phyloP scores from a whole-genome alignment of 2,888 invertebrate species.

The Shargacucullia verbasci region DNA sequence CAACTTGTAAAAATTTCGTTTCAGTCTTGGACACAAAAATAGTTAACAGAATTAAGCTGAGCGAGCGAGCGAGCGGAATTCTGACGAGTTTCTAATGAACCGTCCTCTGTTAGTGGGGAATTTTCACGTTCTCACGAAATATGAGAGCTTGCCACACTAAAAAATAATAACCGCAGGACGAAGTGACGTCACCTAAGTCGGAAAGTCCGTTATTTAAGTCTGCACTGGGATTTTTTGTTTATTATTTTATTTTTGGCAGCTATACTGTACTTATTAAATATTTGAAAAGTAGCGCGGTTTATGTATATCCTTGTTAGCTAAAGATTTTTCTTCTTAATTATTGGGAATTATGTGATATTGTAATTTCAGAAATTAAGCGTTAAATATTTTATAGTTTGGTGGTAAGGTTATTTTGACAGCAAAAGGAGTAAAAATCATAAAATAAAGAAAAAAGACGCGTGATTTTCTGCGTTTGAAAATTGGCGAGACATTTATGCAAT shows the following conservation, averaged over 20 bases:
- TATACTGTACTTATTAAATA: too few species aligned
- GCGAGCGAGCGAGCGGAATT: constrained; percentile 71
- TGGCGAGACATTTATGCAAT: too few species aligned
- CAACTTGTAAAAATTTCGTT: constrained; percentile 59
- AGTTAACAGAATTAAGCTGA: constrained; percentile 81
- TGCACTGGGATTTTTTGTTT: constrained; percentile 1
- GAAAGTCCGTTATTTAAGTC: constrained; percentile 33
- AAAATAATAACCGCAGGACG: constrained; percentile 57
- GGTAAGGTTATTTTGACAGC: too few species aligned
- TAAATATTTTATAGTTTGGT: too few species aligned
- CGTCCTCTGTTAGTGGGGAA: constrained; percentile 58
- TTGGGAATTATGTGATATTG: too few species aligned
- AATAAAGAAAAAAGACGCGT: too few species aligned
- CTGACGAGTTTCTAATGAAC: constrained; percentile 75
- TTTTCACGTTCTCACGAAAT: constrained; percentile 57
- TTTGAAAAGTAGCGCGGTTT: too few species aligned
- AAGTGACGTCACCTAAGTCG: constrained; percentile 49
- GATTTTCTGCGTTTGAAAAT: too few species aligned
- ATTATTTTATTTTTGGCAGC: constrained; percentile 22
- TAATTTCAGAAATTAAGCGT: too few species aligned
- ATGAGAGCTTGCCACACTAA: constrained; percentile 60
- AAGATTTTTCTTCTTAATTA: too few species aligned
- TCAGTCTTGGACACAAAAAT: constrained; percentile 77
- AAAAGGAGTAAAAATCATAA: too few species aligned
- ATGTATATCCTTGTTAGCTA: too few species aligned